Percentiles rank a stretch among this genome's conserved stretches.
Conservation (phyloP, 2,113 vertebrate genomes). For the Microtus ochrogaster region DNA sequence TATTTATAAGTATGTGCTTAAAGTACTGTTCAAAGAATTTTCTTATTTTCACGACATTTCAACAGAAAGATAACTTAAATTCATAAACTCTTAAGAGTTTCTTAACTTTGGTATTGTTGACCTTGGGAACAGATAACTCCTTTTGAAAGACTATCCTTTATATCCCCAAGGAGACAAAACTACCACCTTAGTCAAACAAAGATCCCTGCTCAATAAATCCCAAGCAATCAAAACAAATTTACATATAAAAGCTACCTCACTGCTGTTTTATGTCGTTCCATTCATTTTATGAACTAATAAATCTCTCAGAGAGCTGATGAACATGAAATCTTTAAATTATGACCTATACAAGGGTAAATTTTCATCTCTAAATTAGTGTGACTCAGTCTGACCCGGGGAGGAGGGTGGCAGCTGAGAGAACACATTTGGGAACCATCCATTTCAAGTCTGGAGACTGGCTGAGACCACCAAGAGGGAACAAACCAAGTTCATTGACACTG, state of each 20-base stretch:
- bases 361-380: neutral
- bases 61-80: constrained; percentile 8
- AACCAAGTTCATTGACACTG: neutral
- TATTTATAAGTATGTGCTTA: constrained; percentile 74
- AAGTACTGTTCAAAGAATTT: constrained; percentile 43
- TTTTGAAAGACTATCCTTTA: neutral
- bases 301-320: neutral
- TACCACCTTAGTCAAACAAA: neutral
- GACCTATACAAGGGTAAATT: neutral
- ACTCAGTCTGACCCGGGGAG: neutral
- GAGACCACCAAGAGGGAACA: constrained; percentile 43
- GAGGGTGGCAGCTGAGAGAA: neutral
- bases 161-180: neutral
- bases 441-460: neutral
- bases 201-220: neutral
- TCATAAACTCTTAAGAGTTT: constrained; percentile 1
- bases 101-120: neutral
- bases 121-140: neutral
- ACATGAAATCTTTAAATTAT: neutral
- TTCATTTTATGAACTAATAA: constrained; percentile 59
- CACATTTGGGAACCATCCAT: constrained; percentile 3
- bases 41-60: constrained; percentile 22
- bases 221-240: neutral
- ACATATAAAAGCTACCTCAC: neutral
- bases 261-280: constrained; percentile 59